Base-by-base conservation (phyloP, 2,888 invertebrate genomes). In the Monopis laevigella region DNA sequence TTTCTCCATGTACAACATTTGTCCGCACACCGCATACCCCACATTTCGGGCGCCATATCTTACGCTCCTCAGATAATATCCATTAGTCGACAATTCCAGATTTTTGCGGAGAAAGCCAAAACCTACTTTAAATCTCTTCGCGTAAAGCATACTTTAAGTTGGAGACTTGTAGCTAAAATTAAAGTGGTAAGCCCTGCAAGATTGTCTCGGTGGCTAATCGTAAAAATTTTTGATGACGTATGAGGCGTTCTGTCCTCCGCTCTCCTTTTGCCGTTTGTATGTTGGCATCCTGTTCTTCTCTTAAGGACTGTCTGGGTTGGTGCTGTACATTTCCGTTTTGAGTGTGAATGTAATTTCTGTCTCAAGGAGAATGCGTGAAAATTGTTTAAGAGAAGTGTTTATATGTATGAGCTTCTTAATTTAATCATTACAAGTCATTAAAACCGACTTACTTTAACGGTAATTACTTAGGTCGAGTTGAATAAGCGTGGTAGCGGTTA, bases 171-270 rank as follows among this genome's bases (percentile, higher is more conserved):
- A 40, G 40, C 55, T 65, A 63, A 62, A 66, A 57, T 62, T 67
- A 67, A 68, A 67, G 65, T 56, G 45, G 58, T 54, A 24, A n/a
- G 14, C 28, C 11, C 55, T 51, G 49, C 48, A 50, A 51, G 57
- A 60, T 62, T 62, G 60, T 61, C 59, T 64, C 60, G 51, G 51
- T 48, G 46, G 57, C 54, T 64, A 63, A 69, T 67, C 67, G 63
- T 70, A 65, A 66, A 65, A 64, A 65, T 64, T 59, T 59, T 62
- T 61, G 13, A 13, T 36, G 36, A 13, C 36, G 17, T 32, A 13
- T 51, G 54, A 21, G 10, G 26, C 26, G 24, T 12, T 39, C 10
- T 10, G 13, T 41, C 36, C 13, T 18, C 2, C 21, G n/a, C 19
- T 27, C 2, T 26, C 27, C 7, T 4, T 4, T 32, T 5, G 3